Percentiles rank a stretch among this genome's conserved stretches.
These are phyloP conservation scores for Agrypnia vestita DNA, from an alignment of 1,140 invertebrate species.

Conservation along the genomic window DNA sequence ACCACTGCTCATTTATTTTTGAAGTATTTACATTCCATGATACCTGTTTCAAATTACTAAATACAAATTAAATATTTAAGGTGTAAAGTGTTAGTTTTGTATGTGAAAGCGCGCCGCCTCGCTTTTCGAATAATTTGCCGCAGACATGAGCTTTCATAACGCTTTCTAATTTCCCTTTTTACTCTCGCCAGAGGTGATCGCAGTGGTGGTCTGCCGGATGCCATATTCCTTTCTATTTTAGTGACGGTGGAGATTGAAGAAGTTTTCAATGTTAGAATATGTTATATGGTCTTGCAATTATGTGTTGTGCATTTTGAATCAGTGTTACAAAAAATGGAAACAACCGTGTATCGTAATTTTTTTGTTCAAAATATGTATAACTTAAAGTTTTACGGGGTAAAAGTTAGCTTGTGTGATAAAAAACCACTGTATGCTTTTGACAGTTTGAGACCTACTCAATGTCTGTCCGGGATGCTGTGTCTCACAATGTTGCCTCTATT, in stretches of 20 bases:
- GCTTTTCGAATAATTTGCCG: not conserved
- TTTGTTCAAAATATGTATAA: slow-evolving; percentile 36
- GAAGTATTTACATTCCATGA: not conserved
- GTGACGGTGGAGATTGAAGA: slow-evolving; percentile 37
- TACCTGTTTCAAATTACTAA: not conserved
- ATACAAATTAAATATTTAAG: not conserved
- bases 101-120: not conserved
- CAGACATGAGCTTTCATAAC: no score
- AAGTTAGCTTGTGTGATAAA: slow-evolving; percentile 46
- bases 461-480: not conserved
- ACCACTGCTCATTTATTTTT: not conserved
- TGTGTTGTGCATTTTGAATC: slow-evolving; percentile 58
- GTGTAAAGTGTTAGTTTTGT: no score
- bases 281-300: slow-evolving; percentile 51
- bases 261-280: slow-evolving; percentile 57
- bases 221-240: slow-evolving; percentile 59
- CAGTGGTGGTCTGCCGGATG: slow-evolving; percentile 6
- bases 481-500: slow-evolving; percentile 5
- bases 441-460: slow-evolving; percentile 14
- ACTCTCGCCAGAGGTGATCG: not conserved
- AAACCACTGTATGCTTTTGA: slow-evolving; percentile 41
- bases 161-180: not conserved
- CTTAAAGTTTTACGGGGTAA: slow-evolving; percentile 38
- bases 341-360: slow-evolving; percentile 35
- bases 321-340: slow-evolving; percentile 40